A percentile compares a stretch with the other conserved stretches of the same genome.
phyloP scores from a whole-genome alignment of 2,888 invertebrate species.

The Lasioglossum zephyrum region DNA sequence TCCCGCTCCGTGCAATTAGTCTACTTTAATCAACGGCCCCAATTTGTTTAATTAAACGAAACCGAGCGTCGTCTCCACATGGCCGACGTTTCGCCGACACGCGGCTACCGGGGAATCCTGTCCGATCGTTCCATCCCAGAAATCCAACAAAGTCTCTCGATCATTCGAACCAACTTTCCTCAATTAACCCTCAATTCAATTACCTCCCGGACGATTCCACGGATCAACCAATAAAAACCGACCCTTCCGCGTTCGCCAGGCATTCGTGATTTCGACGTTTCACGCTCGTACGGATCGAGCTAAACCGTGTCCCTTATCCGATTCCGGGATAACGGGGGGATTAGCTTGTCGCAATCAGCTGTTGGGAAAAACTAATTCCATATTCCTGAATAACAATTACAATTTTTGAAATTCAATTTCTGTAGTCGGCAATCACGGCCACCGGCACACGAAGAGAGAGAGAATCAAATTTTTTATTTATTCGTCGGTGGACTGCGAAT shows the following conservation, averaged over 20 bases:
- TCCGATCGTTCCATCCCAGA: slow-evolving; percentile 8
- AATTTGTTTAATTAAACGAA: slow-evolving; percentile 16
- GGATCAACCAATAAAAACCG: slow-evolving; percentile 16
- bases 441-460: background rate
- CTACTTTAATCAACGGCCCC: background rate
- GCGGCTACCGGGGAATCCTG: background rate
- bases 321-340: background rate
- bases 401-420: slow-evolving; percentile 2
- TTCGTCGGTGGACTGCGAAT: background rate
- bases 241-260: background rate
- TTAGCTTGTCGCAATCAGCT: background rate
- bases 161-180: slow-evolving; percentile 9
- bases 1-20: background rate
- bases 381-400: background rate
- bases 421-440: background rate
- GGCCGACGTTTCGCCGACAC: background rate
- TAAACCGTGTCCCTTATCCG: background rate
- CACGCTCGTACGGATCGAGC: background rate
- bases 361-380: background rate
- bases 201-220: background rate
- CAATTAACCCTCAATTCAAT: slow-evolving; percentile 17
- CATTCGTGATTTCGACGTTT: background rate
- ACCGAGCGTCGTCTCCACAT: slow-evolving; percentile 4
- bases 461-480: background rate
- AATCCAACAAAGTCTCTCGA: slow-evolving; percentile 11